Conservation (phyloP, 2,888 invertebrate species). For the Cosmorhoe ocellata region DNA sequence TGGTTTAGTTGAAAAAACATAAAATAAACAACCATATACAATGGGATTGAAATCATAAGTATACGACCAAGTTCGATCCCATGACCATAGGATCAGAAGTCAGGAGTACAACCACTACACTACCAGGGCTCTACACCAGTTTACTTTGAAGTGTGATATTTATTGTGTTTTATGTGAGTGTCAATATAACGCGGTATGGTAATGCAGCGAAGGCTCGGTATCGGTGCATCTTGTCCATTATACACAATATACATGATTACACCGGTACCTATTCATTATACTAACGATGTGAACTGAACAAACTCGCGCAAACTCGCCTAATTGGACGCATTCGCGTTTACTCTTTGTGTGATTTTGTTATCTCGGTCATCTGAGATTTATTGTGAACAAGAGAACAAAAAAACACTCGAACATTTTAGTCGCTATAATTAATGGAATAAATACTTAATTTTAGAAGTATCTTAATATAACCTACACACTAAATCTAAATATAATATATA, state of each 20-base stretch:
- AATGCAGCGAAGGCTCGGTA: constrained; percentile 36
- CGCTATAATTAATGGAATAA: background rate
- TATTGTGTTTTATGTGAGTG: too few relatives aligned
- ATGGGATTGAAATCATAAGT: too few relatives aligned
- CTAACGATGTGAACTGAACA: constrained; percentile 70
- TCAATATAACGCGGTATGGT: constrained; percentile 37
- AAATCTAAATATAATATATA: too few relatives aligned
- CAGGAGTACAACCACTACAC: too few relatives aligned
- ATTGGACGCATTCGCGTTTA: constrained; percentile 67
- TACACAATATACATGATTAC: constrained; percentile 17
- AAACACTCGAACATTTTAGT: constrained; percentile 43
- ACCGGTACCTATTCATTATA: constrained; percentile 47
- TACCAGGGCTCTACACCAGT: too few relatives aligned
- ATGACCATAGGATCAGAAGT: too few relatives aligned
- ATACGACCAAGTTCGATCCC: too few relatives aligned
- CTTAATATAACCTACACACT: too few relatives aligned
- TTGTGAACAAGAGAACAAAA: constrained; percentile 46
- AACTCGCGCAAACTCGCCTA: constrained; percentile 57
- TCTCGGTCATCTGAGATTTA: constrained; percentile 56
- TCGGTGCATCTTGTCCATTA: constrained; percentile 43
- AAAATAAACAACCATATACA: too few relatives aligned
- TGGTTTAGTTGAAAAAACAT: too few relatives aligned
- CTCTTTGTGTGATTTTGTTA: constrained; percentile 63
- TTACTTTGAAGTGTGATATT: too few relatives aligned
- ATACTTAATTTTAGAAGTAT: too few relatives aligned